Evolutionary conservation across 2,888 invertebrate genomes (phyloP), one percentile per base, ranked within the genome.

Genomic region (Actias luna): DNA sequence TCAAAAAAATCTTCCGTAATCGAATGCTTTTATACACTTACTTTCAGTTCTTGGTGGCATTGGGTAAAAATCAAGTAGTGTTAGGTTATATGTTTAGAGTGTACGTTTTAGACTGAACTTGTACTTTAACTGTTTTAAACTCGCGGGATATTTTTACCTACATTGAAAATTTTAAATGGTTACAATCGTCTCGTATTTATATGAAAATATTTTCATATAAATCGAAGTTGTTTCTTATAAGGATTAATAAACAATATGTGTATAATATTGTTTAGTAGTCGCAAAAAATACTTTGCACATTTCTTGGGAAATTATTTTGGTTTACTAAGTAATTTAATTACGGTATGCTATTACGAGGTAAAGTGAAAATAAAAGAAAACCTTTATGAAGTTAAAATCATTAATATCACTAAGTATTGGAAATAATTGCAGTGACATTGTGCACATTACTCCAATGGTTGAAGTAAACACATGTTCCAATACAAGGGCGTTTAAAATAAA

Each of bases 401-500:
- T 50, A 50, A 50, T 25, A 50, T 50, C 12, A 50, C 12, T 25
- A 10, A 50, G 25, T 50, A 50, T 50, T 50, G 46, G 46, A 50
- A 50, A 22, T 50, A 12, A 50, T 50, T 50, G 22, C 55, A n/a
- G n/a, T 55, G 55, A 55, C 55, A 29, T 27, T 29, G 29, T 55
- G 14, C 29, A 29, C 55, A 55, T n/a, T 55, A 55, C 55, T 55
- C 55, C 16, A n/a, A 29, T 29, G 29, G 16, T 27, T n/a, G 29
- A 16, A 55, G 29, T n/a, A 55, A 55, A 55, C 29, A 55, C 5
- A 8, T 55, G 29, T 55, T 55, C 29, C 55, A n/a, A 29, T 55
- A 55, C 55, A 29, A 55, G 55, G 57, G 60, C 31, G 33, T 60
- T 60, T 60, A 42, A 52, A 35, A 35, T 33, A 36, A n/a, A 25